Base-by-base conservation (phyloP, 2,888 invertebrate genomes). In the Bhutanitis thaidina region DNA sequence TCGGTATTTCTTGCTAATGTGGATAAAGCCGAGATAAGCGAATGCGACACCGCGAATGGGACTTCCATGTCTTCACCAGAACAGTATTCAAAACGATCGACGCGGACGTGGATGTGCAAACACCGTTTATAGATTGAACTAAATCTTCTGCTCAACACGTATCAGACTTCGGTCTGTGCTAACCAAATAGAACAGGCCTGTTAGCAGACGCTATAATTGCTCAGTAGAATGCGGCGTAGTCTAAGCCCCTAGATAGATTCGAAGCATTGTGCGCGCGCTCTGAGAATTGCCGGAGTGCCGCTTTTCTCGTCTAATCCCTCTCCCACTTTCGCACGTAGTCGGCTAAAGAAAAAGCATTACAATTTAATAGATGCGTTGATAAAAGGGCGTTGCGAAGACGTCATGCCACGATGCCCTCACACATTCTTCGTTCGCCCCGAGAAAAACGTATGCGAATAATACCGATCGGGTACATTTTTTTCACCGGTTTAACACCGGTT, bases 311-410 rank as follows among this genome's bases (percentile, higher is more conserved):
- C 62, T 77, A 69, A 77, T 76, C 74, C 69, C 68, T 69, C 72
- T 67, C 65, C 62, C 65, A 64, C 64, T 69, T 73, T 67, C 65
- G 62, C 65, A 64, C 64, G 62, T 65, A 69, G 61, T 63, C 62
- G 48, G 58, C 56, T 51, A 62, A 68, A 67, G 65, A 78, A 77
- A 74, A 71, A 74, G 63, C 67, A 76, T 74, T 65, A 70, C 65
- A 65, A 64, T 74, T 69, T 71, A 67, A 77, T 77, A 69, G 72
- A 75, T 70, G 64, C 50, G 56, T 52, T 63, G 78, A 79, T 79
- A 79, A 76, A 3, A 1, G 4, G 60, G 52, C n/a, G n/a, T n/a
- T n/a, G n/a, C 57, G 37, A 52, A 49, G 57, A 59, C 72, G 77
- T 77, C 74, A 77, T 77, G 79, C 65, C 63, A 65, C 43, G 60